Evolutionary conservation across 2,888 invertebrate genomes (phyloP).

Genomic region (Homarus gammarus): DNA sequence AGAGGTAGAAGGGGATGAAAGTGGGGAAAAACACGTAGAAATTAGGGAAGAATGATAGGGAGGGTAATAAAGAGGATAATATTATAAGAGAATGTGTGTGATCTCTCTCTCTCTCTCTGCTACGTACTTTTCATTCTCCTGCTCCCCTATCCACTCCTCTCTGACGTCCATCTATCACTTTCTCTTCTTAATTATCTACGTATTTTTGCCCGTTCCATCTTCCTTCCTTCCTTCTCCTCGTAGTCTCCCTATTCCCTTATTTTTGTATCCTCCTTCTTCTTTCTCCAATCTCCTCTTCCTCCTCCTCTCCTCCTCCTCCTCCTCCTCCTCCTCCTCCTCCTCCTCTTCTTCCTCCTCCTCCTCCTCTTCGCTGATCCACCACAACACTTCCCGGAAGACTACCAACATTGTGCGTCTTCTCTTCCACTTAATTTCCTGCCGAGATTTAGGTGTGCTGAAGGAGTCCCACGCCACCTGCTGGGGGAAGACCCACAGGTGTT

Average conservation of each 20-base stretch:
- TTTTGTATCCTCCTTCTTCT: neutral
- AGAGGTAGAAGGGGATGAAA: neutral
- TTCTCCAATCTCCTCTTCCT: neutral
- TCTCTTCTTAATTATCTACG: neutral
- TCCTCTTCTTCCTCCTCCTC: neutral
- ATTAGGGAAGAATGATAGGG: too few relatives aligned
- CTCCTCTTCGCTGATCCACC: too few relatives aligned
- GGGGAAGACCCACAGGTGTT: constrained; percentile 10
- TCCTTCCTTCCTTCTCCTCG: neutral
- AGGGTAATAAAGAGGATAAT: constrained; percentile 11
- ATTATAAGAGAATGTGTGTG: too few relatives aligned
- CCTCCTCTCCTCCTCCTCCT: neutral
- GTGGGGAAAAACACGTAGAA: too few relatives aligned
- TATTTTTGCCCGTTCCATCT: neutral
- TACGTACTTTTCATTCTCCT: neutral
- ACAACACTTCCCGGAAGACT: constrained; percentile 25
- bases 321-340: neutral
- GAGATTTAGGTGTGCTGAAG: constrained; percentile 29
- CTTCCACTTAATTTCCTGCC: constrained; percentile 42
- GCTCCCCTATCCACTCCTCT: neutral
- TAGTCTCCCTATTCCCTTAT: neutral
- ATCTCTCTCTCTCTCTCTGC: too few relatives aligned
- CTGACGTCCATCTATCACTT: too few relatives aligned
- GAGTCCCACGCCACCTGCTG: constrained; percentile 16
- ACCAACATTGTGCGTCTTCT: neutral